phyloP scores from a whole-genome alignment of 2,888 invertebrate species.

The Antheraea assamensis region DNA sequence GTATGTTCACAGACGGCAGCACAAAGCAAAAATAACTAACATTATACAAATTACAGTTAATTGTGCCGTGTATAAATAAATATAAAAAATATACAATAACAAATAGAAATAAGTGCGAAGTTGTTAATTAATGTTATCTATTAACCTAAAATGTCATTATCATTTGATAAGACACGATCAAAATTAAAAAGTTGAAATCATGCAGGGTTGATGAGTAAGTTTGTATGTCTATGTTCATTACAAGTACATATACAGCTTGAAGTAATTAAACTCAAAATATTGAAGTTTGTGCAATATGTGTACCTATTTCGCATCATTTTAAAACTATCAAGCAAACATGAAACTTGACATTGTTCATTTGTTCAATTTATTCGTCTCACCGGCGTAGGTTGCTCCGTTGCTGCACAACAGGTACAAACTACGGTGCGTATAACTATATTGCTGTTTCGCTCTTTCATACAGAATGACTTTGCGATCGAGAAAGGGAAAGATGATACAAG shows the following conservation, averaged over 20 bases:
- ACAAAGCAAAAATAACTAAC: not conserved
- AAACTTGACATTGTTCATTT: conserved; percentile 73
- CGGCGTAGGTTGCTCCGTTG: conserved; percentile 70
- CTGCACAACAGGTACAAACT: conserved; percentile 70
- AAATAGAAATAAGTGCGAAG: not conserved
- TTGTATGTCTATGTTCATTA: not conserved
- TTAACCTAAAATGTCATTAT: not conserved
- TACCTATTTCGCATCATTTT: conserved; percentile 57
- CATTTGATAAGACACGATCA: not conserved
- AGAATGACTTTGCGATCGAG: conserved; percentile 26
- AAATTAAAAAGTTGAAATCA: not conserved
- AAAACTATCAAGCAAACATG: conserved; percentile 60
- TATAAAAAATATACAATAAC: not conserved
- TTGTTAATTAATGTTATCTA: not conserved
- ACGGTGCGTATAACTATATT: conserved; percentile 38
- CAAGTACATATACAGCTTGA: not conserved
- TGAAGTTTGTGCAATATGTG: conserved; percentile 37
- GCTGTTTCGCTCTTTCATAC: conserved; percentile 47
- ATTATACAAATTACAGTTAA: not conserved
- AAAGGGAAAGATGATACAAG: conserved; percentile 52
- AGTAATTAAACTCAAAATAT: conserved; percentile 23
- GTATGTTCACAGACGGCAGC: not conserved
- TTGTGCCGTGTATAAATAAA: not conserved
- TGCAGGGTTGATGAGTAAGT: not conserved
- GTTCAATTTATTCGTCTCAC: conserved; percentile 63